Base-by-base conservation (phyloP, 37 sponge, comb jelly and placozoan species). In the Cladorhizidae sp. region DNA sequence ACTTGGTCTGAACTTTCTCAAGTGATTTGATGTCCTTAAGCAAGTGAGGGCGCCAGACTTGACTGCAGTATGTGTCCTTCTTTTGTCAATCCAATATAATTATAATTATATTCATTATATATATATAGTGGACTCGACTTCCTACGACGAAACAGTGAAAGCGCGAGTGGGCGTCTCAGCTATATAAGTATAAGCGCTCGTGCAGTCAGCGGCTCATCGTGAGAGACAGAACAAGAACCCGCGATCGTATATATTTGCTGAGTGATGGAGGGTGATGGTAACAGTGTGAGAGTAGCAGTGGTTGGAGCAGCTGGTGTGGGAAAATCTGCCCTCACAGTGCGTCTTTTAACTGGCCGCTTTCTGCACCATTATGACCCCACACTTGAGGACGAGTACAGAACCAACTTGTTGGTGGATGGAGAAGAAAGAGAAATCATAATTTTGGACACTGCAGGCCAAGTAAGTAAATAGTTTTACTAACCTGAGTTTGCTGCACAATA, bases 351-450 rank as follows among this genome's bases (percentile, higher is more conserved):
- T 0, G 77, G 78, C 38, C 80, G 90, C 1, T 89, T 89, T 32
- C 86, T 89, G n/a, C 85, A 85, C 55, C 73, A 74, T 6, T 89
- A 89, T 70, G 80, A 89, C 71, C 85, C 90, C 3, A 84, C 90
- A 33, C 74, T 87, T 38, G 87, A 77, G 62, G 78, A 77, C 32
- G 65, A 77, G 49, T 77, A 77, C 32, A 36, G 50, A 40, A 26
- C 15, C 3, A 61, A 17, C 0, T 0, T 64, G 2, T 25, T 7
- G 12, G 50, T 63, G 17, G 39, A 87, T 23, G 87, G 80, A 3
- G 33, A 76, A 23, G 20, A 25, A 2, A 52, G 68, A 36, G 50
- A 65, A 11, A 1, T 87, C 52, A 75, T 20, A 17, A 75, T 87
- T 15, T 31, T 76, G 37, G 87, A 87, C 81, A 87, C 87, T 21